Evolutionary conservation across 2,113 vertebrate species (phyloP), one percentile per base, ranked within the genome.

Genomic region (Alouatta palliata): DNA sequence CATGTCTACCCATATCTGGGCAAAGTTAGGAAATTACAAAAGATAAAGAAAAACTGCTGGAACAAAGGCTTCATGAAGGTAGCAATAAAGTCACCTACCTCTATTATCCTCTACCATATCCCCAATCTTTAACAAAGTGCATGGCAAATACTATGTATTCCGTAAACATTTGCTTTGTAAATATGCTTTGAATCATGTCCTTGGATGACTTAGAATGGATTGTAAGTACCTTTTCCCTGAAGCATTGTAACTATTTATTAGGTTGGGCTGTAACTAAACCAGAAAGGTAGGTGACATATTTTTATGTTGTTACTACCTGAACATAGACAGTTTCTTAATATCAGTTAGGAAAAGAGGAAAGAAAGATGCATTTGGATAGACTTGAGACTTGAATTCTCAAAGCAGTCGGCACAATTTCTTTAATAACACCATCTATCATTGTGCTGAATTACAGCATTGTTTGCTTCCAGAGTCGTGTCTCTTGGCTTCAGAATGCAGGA

Each of bases 391-490:
- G 56, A 87, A 84, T 97, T 96, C 83, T 61, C 92, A 95, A 95
- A 92, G 84, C 35, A 90, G 52, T 93, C 82, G 91, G 84, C 96
- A 96, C 91, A 95, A 58, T 88, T 77, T 96, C 47, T 85, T 94
- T 89, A 94, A 94, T 84, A 87, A 93, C 56, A 43, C 49, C 64
- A 30, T 90, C 3, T 87, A 80, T 96, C 90, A 61, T 77, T 85
- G 71, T 90, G 61, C 80, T 79, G 89, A 97, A 95, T 81, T 71
- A 66, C 12, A 97, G 64, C 61, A 66, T 93, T 87, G 76, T 96
- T 97, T 97, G 95, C 96, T 87, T 96, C 82, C 92, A 84, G 10
- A 89, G 92, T 95, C 94, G 75, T 87, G 90, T 92, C 87, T 94
- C 96, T 97, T 97, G 95, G 97, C 94, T 95, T 81, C 66, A 52